phyloP scores from a whole-genome alignment of 2,113 vertebrate genomes.

The Rhea americana region DNA sequence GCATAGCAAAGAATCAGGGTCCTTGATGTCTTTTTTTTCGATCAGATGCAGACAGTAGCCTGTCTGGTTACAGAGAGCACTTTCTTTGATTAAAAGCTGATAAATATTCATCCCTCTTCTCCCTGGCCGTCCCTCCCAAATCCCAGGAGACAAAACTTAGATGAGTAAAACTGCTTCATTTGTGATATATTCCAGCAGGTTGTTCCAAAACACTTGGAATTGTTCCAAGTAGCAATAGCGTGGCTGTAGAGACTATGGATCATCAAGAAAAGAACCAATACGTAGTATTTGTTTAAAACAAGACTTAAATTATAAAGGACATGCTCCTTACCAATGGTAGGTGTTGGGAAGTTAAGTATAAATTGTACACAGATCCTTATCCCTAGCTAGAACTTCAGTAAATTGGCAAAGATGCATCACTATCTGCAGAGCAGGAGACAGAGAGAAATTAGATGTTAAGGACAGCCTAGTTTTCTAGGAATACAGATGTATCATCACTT shows the following conservation, averaged over 20 bases:
- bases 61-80: slow-evolving; percentile 53
- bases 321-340: slow-evolving; percentile 47
- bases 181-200: slow-evolving; percentile 4
- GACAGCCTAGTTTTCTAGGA: slow-evolving; percentile 36
- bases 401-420: slow-evolving; percentile 55
- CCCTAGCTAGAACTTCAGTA: slow-evolving; percentile 46
- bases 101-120: slow-evolving; percentile 66
- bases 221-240: not conserved
- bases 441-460: slow-evolving; percentile 47
- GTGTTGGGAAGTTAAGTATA: slow-evolving; percentile 33
- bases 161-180: slow-evolving; percentile 50
- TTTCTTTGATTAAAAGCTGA: slow-evolving; percentile 70
- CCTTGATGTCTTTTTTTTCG: slow-evolving; percentile 47
- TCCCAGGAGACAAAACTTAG: slow-evolving; percentile 33
- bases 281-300: slow-evolving; percentile 43
- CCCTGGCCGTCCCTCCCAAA: slow-evolving; percentile 35
- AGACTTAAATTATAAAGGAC: slow-evolving; percentile 39
- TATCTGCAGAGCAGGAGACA: slow-evolving; percentile 47
- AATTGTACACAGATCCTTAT: slow-evolving; percentile 57
- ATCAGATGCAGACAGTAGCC: slow-evolving; percentile 60
- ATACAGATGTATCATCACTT: slow-evolving; percentile 49
- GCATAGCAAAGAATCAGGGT: slow-evolving; percentile 12
- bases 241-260: not conserved
- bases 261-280: slow-evolving; percentile 14
- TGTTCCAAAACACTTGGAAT: slow-evolving; percentile 57